phyloP scores from a whole-genome alignment of 2,113 vertebrate genomes.

The Tauraco erythrolophus region DNA sequence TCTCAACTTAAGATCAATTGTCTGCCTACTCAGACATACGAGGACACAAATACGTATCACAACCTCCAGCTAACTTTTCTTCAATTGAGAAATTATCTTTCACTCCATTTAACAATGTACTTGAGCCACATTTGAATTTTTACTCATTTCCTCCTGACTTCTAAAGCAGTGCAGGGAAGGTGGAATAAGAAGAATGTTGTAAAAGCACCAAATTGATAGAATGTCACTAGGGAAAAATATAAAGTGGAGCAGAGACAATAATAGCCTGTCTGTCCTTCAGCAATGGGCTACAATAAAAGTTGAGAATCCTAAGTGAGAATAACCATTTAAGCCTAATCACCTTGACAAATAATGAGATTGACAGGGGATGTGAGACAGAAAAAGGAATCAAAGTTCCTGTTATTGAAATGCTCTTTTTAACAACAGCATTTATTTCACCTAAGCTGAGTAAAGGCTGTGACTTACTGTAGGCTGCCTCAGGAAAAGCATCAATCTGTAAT shows the following conservation, averaged over 20 bases:
- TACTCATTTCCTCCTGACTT: constrained; percentile 14
- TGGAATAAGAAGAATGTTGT: background rate
- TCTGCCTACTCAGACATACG: background rate
- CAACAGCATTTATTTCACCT: constrained; percentile 19
- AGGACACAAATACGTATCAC: background rate
- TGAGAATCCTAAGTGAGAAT: background rate
- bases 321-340: constrained; percentile 5
- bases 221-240: constrained; percentile 32
- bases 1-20: background rate
- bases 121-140: constrained; percentile 2
- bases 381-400: constrained; percentile 17
- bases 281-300: constrained; percentile 28
- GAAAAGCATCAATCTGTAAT: constrained; percentile 24
- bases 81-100: background rate
- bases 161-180: background rate
- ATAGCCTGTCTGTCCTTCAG: constrained; percentile 52
- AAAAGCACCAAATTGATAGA: constrained; percentile 38
- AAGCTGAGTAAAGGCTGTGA: background rate
- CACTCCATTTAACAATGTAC: background rate
- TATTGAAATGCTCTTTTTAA: background rate
- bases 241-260: constrained; percentile 2
- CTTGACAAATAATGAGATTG: constrained; percentile 12
- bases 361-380: background rate
- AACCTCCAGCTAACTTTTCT: background rate
- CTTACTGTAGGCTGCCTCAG: background rate